A percentile compares a stretch with the other conserved stretches of the same genome.
phyloP scores from a whole-genome alignment of 2,113 vertebrate genomes.

The Rhinopomastus cyanomelas region DNA sequence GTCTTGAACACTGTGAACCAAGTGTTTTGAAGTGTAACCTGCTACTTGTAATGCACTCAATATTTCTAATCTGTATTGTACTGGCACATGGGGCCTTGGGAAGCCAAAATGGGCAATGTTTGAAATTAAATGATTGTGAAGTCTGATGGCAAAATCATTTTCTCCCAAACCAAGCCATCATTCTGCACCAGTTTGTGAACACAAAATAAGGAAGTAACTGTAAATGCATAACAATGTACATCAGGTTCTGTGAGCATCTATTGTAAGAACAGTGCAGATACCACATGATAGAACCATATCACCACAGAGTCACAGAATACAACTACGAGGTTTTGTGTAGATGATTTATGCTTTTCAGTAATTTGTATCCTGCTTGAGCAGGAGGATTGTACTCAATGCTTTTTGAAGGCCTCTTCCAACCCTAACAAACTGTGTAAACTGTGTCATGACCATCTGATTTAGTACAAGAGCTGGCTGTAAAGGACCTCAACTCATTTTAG shows the following conservation, averaged over 20 bases:
- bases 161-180: background rate
- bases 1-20: slow-evolving; percentile 68
- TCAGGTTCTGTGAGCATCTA: background rate
- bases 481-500: background rate
- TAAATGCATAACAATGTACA: background rate
- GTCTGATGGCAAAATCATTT: slow-evolving; percentile 11
- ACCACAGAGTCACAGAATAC: no score
- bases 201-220: background rate
- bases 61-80: slow-evolving; percentile 62
- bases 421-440: no score
- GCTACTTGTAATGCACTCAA: slow-evolving; percentile 73
- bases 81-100: slow-evolving; percentile 14
- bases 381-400: no score
- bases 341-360: no score
- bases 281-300: no score
- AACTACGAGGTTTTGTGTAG: no score
- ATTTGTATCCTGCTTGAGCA: no score
- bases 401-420: no score
- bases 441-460: background rate
- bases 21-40: slow-evolving; percentile 75
- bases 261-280: background rate
- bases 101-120: background rate
- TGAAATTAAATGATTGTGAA: background rate
- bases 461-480: background rate
- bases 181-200: background rate